Base-by-base conservation (phyloP, 2,797 vertebrate species). In the Anas capensis region DNA sequence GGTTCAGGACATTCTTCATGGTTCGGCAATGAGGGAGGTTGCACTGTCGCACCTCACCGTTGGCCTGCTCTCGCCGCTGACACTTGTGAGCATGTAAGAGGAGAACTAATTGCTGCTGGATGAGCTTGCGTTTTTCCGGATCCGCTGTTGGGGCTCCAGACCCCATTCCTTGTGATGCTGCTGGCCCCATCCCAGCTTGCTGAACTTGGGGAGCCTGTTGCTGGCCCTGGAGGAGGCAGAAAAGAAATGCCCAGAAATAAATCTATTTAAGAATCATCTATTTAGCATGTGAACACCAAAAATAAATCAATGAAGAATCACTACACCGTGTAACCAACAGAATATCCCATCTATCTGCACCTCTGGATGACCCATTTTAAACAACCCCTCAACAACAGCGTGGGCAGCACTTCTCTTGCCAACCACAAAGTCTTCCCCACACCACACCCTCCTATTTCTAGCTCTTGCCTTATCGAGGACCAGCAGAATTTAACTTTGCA, bases 1-100 rank as follows among this genome's bases (percentile, higher is more conserved):
- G 99, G 98, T 99, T 99, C 69, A 99, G 98, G 97, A 99, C 99
- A 95, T 99, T 99, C 98, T 99, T 99, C 99, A 99, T 99, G 92
- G 99, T 99, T 69, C 99, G 98, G 91, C 99, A 99, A 62, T 99
- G 99, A 75, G 99, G 99, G 95, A 99, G 98, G 95, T 99, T 99
- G 97, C 99, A 99, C 86, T 98, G 99, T 34, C 99, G 98, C 86
- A 99, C 99, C 94, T 99, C 99, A 23, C 99, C 99, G 0, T 99
- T 99, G 82, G 99, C 99, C 97, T 99, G 99, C 82, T 99, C 99
- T 70, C 99, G 98, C 58, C 99, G 98, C 98, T 99, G 99, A 97
- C 99, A 99, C 98, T 99, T 99, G 98, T 99, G 99, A 69, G 99
- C 99, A 0, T 99, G 99, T 19, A 99, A 97, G 75, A 99, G 98